A percentile compares a stretch with the other conserved stretches of the same genome.
Conservation (phyloP, 2,888 invertebrate species). For the Oligia latruncula region DNA sequence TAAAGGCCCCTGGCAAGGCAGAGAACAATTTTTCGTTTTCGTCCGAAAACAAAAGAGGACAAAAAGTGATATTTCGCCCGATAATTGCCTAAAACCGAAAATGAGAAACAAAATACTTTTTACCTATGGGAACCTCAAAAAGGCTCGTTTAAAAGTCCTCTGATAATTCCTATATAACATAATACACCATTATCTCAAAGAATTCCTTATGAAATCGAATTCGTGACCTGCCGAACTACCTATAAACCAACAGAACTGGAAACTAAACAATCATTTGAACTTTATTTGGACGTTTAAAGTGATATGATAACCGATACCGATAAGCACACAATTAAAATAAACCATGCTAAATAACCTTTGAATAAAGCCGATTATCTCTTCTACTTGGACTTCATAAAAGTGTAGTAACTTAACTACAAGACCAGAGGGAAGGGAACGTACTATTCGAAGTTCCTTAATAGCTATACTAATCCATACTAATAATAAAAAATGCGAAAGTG, state of each 20-base stretch:
- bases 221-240: constrained; percentile 16
- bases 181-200: background rate
- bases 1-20: background rate
- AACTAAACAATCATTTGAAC: constrained; percentile 30
- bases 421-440: too few relatives aligned
- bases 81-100: background rate
- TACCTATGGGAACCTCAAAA: background rate
- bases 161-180: background rate
- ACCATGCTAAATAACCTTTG: background rate
- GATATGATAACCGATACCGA: constrained; percentile 32
- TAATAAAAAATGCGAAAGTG: too few relatives aligned
- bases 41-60: background rate
- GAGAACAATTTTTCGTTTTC: background rate
- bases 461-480: too few relatives aligned
- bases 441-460: too few relatives aligned
- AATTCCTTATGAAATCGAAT: background rate
- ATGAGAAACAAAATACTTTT: background rate
- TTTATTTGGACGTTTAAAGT: constrained; percentile 30
- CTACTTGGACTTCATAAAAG: background rate
- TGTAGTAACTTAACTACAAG: background rate
- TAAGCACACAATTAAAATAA: constrained; percentile 8
- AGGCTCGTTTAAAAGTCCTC: background rate
- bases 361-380: background rate
- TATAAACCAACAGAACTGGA: background rate
- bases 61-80: background rate